phyloP scores from a whole-genome alignment of 2,113 vertebrate genomes.

The Varanus salvator region DNA sequence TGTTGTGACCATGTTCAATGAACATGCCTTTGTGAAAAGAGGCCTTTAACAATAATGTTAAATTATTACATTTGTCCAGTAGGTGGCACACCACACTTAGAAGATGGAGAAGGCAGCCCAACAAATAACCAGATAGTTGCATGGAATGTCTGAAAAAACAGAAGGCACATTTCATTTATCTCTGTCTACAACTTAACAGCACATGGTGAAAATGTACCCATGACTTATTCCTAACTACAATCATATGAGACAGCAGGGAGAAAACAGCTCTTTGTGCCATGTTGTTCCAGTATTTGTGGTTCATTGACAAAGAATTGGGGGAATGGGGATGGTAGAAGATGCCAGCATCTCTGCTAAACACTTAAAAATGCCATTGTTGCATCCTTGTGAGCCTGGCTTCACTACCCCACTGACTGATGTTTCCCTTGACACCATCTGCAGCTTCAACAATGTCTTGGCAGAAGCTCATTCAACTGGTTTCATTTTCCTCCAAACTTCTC shows the following conservation, averaged over 20 bases:
- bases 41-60: not conserved
- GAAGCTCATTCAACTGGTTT: not conserved
- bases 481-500: not conserved
- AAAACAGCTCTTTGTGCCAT: not conserved
- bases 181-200: not conserved
- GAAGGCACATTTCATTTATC: not conserved
- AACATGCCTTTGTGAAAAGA: not conserved
- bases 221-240: not conserved
- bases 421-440: not conserved
- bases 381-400: no score
- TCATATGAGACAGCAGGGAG: not conserved
- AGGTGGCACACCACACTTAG: slow-evolving; percentile 59
- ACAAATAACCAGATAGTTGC: no score
- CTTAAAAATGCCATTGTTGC: no score
- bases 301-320: not conserved
- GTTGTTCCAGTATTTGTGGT: not conserved
- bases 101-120: not conserved
- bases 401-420: no score
- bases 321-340: no score
- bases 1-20: no score
- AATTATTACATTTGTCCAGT: slow-evolving; percentile 14
- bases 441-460: not conserved
- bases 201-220: not conserved
- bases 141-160: not conserved
- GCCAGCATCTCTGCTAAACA: no score